Percentiles rank a stretch among this genome's conserved stretches.
phyloP scores from a whole-genome alignment of 2,888 invertebrate genomes.

The Mythimna ferrago region DNA sequence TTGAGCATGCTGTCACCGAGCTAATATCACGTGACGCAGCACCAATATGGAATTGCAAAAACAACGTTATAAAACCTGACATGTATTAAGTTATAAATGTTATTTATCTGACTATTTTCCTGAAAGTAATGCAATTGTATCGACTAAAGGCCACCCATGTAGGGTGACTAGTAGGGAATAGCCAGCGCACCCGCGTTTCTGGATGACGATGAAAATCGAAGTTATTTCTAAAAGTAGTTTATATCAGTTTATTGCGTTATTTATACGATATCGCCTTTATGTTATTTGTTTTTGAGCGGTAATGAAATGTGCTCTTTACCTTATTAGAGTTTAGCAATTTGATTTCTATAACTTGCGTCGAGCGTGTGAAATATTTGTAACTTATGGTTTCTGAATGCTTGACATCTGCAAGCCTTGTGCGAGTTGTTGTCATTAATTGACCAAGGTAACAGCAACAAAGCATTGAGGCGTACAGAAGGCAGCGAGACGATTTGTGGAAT shows the following conservation, averaged over 20 bases:
- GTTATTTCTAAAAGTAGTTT: constrained; percentile 26
- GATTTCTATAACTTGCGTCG: constrained; percentile 6
- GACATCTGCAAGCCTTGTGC: background rate
- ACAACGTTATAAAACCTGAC: constrained; percentile 16
- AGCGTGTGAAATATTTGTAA: background rate
- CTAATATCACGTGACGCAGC: constrained; percentile 18
- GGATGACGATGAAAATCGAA: constrained; percentile 2
- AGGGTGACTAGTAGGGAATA: background rate
- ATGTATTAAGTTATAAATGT: constrained; percentile 7
- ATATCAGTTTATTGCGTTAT: constrained; percentile 35
- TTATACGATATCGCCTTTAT: constrained; percentile 44
- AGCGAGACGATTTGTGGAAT: background rate
- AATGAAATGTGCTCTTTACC: constrained; percentile 20
- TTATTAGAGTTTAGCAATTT: background rate
- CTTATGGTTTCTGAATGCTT: constrained; percentile 8
- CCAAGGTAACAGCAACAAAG: background rate
- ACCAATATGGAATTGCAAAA: constrained; percentile 21
- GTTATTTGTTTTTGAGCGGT: constrained; percentile 21
- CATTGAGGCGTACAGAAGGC: background rate
- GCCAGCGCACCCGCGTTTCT: background rate
- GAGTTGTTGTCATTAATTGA: constrained; percentile 5
- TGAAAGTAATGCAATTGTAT: constrained; percentile 17
- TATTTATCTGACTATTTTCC: constrained; percentile 29
- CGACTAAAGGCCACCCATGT: constrained; percentile 17
- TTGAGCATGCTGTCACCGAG: constrained; percentile 13